Base-by-base conservation (phyloP, 2,888 invertebrate genomes). In the Cheilosia impressa region DNA sequence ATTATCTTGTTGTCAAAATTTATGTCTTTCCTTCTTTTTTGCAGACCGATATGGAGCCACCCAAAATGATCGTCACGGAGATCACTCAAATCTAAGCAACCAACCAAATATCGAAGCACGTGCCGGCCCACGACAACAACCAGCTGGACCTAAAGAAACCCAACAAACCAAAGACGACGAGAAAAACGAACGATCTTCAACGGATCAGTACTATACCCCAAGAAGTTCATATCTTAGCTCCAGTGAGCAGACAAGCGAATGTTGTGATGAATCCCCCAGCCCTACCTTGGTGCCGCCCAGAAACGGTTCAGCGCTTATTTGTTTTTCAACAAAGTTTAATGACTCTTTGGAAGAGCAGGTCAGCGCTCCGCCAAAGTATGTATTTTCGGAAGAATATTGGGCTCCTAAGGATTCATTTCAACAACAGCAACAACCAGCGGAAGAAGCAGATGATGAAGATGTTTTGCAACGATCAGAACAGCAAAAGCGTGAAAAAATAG, bases 21-120 rank as follows among this genome's bases (percentile, higher is more conserved):
- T 19, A 38, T 13, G 10, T 55, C 2, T 5, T 22, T 22, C 3
- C 31, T 47, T 27, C 43, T 72, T 43, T 53, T 41, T 4, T 79
- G 22, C 57, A 85, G 84, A 45, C 68, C 76, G 66, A 85, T 19
- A 15, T 22, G 34, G 71, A 77, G 7, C 71, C 81, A 22, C 89
- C 89, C 69, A 89, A 87, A 85, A 88, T 90, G 79, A 88, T 89
- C 69, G 84, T 90, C 6, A 88, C 89, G 73, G 87, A 89, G 65
- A 89, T 89, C 71, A 89, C 89, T 22, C 88, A 88, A 83, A 90
- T 89, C 45, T 89, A 89, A 88, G 58, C 58, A 60, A 68, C 47
- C 38, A 63, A 85, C 72, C 75, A 73, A 75, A 69, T 57, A 87
- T 24, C 27, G 47, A 79, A 60, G 69, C 75, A 55, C 53, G 50